phyloP scores from a whole-genome alignment of 2,113 vertebrate species.

The Enhydra lutris region DNA sequence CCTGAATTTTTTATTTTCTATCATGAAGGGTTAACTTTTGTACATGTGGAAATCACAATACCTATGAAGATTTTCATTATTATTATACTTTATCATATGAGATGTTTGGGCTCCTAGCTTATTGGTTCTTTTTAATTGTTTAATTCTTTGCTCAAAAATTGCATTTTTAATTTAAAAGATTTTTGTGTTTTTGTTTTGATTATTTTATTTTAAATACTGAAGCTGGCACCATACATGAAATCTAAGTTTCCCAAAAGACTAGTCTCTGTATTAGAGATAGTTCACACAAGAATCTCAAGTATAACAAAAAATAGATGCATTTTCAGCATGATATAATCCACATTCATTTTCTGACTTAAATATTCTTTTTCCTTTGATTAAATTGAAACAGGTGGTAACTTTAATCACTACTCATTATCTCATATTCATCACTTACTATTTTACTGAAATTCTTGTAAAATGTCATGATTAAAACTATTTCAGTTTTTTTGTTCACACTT shows the following conservation, averaged over 20 bases:
- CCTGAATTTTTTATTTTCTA: not conserved
- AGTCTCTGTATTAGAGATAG: not conserved
- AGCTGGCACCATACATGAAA: not conserved
- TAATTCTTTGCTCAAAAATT: not conserved
- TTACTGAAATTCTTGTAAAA: slow-evolving; percentile 40
- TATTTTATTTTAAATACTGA: not conserved
- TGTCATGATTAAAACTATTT: slow-evolving; percentile 29
- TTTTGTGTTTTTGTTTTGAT: not conserved
- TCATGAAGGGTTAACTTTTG: not conserved
- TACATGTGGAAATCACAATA: not conserved
- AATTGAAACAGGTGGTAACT: slow-evolving; percentile 47
- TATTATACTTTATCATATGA: not conserved
- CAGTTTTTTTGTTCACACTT: not conserved
- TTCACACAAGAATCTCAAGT: not conserved
- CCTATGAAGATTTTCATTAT: not conserved
- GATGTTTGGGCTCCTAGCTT: not conserved
- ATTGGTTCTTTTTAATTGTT: not conserved
- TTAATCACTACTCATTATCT: slow-evolving; percentile 55
- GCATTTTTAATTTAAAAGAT: not conserved
- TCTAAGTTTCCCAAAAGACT: not conserved
- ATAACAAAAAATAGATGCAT: not conserved
- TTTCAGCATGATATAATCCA: not conserved
- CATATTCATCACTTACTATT: slow-evolving; percentile 25
- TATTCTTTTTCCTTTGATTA: slow-evolving; percentile 44
- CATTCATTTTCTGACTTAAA: slow-evolving; percentile 28